Evolutionary conservation across 2,113 vertebrate species (phyloP).

Genomic region (Thermophis baileyi): DNA sequence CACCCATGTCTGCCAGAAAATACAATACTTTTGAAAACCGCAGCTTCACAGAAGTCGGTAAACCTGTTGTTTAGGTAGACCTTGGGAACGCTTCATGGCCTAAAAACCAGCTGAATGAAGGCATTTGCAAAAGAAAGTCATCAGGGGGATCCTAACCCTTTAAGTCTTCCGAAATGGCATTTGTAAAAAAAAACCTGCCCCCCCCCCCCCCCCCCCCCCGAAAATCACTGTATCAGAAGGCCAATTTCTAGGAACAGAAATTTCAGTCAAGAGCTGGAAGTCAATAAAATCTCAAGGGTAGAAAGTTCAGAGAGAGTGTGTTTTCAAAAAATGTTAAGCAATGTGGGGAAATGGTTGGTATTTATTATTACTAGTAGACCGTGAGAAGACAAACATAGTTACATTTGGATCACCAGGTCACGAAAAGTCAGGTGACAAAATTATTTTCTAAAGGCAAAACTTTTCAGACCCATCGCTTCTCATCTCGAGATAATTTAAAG

Average conservation of each 20-base stretch:
- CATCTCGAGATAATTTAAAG: background rate
- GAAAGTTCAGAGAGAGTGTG: background rate
- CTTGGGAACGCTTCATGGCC: background rate
- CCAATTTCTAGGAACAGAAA: constrained; percentile 23
- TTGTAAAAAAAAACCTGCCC: too few relatives aligned
- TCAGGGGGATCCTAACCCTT: too few relatives aligned
- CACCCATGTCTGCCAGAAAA: background rate
- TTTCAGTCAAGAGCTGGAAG: constrained; percentile 42
- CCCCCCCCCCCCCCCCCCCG: background rate
- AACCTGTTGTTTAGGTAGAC: background rate
- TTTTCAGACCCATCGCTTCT: background rate
- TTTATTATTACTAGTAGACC: background rate
- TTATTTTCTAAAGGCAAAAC: background rate
- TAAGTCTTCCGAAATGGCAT: too few relatives aligned
- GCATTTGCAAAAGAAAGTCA: background rate
- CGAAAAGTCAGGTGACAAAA: background rate
- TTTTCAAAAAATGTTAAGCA: background rate
- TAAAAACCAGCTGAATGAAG: background rate
- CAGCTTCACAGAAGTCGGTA: background rate
- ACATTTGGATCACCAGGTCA: background rate
- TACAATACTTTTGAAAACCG: background rate
- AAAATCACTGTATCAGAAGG: background rate
- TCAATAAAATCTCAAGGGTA: constrained; percentile 12
- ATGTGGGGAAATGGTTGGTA: background rate
- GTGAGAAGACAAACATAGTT: background rate